phyloP scores from a whole-genome alignment of 2,113 vertebrate genomes.

The Anolis sagrei region DNA sequence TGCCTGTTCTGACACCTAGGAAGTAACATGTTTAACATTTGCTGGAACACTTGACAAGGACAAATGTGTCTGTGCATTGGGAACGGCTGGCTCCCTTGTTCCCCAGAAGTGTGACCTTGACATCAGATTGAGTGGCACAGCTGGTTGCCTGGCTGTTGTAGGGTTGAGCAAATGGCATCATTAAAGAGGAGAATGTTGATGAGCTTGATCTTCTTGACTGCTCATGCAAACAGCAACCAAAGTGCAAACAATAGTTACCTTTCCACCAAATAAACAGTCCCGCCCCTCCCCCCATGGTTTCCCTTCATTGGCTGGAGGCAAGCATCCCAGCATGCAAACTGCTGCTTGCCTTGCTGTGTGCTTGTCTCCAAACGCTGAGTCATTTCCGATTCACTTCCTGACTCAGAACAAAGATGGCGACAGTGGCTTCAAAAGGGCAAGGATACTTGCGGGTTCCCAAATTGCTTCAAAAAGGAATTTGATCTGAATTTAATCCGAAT shows the following conservation, averaged over 20 bases:
- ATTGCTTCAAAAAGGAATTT: too few relatives aligned
- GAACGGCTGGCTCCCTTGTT: not conserved
- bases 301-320: too few relatives aligned
- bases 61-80: not conserved
- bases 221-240: not conserved
- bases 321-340: too few relatives aligned
- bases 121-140: not conserved
- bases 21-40: not conserved
- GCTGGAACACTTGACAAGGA: not conserved
- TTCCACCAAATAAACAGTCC: constrained; percentile 29
- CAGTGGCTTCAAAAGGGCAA: too few relatives aligned
- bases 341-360: too few relatives aligned
- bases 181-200: constrained; percentile 1
- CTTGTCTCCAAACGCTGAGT: too few relatives aligned
- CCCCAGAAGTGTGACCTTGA: constrained; percentile 8
- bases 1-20: constrained; percentile 9
- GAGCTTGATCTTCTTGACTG: constrained; percentile 15
- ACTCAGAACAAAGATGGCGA: too few relatives aligned
- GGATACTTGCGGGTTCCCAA: too few relatives aligned
- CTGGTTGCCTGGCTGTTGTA: constrained; percentile 4
- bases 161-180: constrained; percentile 9
- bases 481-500: too few relatives aligned
- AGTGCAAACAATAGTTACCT: constrained; percentile 8
- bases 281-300: too few relatives aligned
- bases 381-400: too few relatives aligned